Evolutionary conservation across 1,140 invertebrate genomes (phyloP).

Genomic region (Drosophila sp.): DNA sequence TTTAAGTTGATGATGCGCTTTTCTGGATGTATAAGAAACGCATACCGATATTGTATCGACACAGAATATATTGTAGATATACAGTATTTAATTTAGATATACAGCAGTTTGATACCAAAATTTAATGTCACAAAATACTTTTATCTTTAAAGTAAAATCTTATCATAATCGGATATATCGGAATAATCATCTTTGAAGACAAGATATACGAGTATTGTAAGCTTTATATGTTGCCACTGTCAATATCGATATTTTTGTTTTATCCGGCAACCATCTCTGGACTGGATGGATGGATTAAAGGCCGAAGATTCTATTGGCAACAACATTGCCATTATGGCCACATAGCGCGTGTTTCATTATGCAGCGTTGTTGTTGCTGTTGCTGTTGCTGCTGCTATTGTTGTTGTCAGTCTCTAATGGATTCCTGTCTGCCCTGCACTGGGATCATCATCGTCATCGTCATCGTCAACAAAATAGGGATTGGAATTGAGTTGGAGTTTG

Average conservation of each 20-base stretch:
- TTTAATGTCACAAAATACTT: no score
- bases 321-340: constrained; percentile 64
- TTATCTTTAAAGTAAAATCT: no score
- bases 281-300: constrained; percentile 31
- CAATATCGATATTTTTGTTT: background rate
- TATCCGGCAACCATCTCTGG: no score
- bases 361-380: constrained; percentile 35
- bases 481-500: constrained; percentile 24
- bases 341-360: constrained; percentile 76
- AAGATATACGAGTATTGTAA: no score
- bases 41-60: no score
- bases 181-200: no score
- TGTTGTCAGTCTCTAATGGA: constrained; percentile 72
- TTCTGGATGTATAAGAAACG: no score
- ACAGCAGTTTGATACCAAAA: no score
- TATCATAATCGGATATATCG: no score
- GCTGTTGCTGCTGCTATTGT: constrained; percentile 22
- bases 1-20: background rate
- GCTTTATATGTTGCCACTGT: no score
- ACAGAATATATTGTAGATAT: no score
- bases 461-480: constrained; percentile 12
- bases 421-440: constrained; percentile 41
- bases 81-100: no score
- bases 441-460: constrained; percentile 1
- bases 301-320: constrained; percentile 60